phyloP scores from a whole-genome alignment of 2,888 invertebrate genomes.

The Andrena bicolor region DNA sequence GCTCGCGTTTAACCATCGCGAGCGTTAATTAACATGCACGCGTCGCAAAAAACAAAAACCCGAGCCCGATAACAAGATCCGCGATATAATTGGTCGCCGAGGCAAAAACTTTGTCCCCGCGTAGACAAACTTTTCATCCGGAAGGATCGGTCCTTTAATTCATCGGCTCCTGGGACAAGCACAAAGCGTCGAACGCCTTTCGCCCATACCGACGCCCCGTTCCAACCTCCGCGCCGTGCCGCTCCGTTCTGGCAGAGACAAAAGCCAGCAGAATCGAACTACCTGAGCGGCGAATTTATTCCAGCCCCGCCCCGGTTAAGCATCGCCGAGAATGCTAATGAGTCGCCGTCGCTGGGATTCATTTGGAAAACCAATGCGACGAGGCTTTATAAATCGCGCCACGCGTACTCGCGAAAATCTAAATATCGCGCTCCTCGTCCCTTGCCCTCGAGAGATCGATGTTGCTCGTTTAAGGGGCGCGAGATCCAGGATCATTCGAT shows the following conservation, averaged over 20 bases:
- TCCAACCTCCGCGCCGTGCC: slow-evolving; percentile 5
- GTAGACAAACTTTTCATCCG: neutral
- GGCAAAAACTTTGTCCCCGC: neutral
- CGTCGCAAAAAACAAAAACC: neutral
- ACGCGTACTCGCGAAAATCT: slow-evolving; percentile 23
- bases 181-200: slow-evolving; percentile 43
- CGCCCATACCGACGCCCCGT: slow-evolving; percentile 7
- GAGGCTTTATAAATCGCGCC: slow-evolving; percentile 45
- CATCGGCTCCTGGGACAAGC: slow-evolving; percentile 16
- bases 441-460: neutral
- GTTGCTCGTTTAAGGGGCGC: neutral
- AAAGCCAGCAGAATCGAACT: slow-evolving; percentile 63
- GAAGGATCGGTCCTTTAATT: slow-evolving; percentile 30
- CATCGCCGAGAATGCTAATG: slow-evolving; percentile 67
- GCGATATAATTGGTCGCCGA: slow-evolving; percentile 23
- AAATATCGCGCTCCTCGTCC: neutral
- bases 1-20: neutral
- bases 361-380: slow-evolving; percentile 51
- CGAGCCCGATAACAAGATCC: neutral
- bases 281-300: slow-evolving; percentile 66
- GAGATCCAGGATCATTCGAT: too few relatives aligned
- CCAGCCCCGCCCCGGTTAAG: slow-evolving; percentile 61
- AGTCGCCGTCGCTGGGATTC: slow-evolving; percentile 57
- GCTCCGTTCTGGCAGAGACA: slow-evolving; percentile 49
- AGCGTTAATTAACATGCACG: slow-evolving; percentile 20